Conservation (phyloP, 2,888 invertebrate species). For the Cephus nigrinus region DNA sequence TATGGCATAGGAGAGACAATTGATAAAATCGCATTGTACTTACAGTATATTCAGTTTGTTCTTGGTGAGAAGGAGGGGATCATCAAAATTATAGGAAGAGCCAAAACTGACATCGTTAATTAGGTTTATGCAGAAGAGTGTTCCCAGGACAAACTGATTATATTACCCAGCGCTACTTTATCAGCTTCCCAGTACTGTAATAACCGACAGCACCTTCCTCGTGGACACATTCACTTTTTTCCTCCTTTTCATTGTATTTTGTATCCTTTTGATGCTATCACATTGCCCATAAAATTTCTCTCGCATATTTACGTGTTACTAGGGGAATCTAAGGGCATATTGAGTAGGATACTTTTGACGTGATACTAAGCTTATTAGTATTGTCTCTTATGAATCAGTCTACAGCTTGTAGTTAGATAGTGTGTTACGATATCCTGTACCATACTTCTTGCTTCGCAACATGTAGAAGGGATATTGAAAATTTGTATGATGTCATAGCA, state of each 20-base stretch:
- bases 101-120: constrained; percentile 55
- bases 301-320: background rate
- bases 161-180: background rate
- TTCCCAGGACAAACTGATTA: background rate
- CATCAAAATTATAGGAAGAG: background rate
- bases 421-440: background rate
- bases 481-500: background rate
- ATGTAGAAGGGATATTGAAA: background rate
- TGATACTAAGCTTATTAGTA: background rate
- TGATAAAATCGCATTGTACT: background rate
- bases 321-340: background rate
- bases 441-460: background rate
- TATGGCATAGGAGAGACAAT: background rate
- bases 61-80: background rate
- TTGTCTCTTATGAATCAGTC: background rate
- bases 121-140: constrained; percentile 67
- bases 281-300: background rate
- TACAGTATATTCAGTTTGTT: background rate
- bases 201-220: background rate
- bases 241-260: background rate
- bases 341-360: background rate
- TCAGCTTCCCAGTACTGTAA: background rate
- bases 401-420: background rate
- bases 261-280: background rate
- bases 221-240: background rate